A percentile compares a stretch with the other conserved stretches of the same genome.
Conservation (phyloP, 2,113 vertebrate genomes). For the Syngnathoides biaculeatus region DNA sequence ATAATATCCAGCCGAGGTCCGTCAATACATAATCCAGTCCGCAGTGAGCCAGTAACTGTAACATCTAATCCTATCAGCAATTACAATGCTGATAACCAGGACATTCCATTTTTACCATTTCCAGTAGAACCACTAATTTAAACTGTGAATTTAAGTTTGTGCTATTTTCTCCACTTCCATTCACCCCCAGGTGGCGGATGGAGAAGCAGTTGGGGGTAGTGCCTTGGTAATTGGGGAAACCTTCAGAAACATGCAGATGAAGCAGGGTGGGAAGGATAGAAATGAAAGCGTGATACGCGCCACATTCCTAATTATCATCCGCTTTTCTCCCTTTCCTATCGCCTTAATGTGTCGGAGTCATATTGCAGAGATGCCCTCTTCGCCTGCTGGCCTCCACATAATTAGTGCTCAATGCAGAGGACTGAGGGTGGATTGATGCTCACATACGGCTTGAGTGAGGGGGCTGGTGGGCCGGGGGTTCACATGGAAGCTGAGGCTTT, state of each 20-base stretch:
- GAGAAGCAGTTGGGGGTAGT: slow-evolving; percentile 44
- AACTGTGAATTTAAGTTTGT: slow-evolving; percentile 60
- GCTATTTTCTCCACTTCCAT: slow-evolving; percentile 42
- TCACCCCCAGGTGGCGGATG: slow-evolving; percentile 51
- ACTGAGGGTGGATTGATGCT: slow-evolving; percentile 49
- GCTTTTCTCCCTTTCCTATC: slow-evolving; percentile 28
- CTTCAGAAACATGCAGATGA: slow-evolving; percentile 74
- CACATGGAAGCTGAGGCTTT: slow-evolving; percentile 46
- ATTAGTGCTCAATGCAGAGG: slow-evolving; percentile 50
- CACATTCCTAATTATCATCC: slow-evolving; percentile 61
- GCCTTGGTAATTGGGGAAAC: slow-evolving; percentile 64
- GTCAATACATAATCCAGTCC: slow-evolving; percentile 4
- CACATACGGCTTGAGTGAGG: slow-evolving; percentile 37
- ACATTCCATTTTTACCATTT: slow-evolving; percentile 16
- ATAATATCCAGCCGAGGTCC: slow-evolving; percentile 14
- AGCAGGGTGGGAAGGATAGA: slow-evolving; percentile 44
- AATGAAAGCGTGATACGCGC: slow-evolving; percentile 50
- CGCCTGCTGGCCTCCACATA: slow-evolving; percentile 48
- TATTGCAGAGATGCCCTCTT: slow-evolving; percentile 24
- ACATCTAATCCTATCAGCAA: slow-evolving; percentile 6
- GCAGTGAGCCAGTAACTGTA: slow-evolving; percentile 3
- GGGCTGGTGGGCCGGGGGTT: slow-evolving; percentile 16
- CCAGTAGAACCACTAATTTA: slow-evolving; percentile 43
- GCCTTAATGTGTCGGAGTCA: slow-evolving; percentile 37
- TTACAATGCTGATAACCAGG: slow-evolving; percentile 11